Percentiles rank a stretch among this genome's conserved stretches.
phyloP scores from a whole-genome alignment of 2,113 vertebrate species.

The Psilopsiagon aymara region DNA sequence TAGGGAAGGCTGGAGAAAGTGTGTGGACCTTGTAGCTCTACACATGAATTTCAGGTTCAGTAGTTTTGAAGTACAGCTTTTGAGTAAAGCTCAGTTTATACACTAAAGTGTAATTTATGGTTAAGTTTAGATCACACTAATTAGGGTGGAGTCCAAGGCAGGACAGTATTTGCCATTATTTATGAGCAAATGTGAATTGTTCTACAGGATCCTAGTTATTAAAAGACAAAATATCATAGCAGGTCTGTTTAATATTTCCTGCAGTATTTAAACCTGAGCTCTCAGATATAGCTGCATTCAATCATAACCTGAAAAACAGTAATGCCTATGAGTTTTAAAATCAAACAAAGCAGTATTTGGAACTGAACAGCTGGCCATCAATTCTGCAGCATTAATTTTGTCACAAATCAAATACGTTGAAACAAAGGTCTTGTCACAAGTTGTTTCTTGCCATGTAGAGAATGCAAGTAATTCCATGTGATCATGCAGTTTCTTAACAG shows the following conservation, averaged over 20 bases:
- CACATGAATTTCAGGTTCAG: background rate
- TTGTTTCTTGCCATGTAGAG: background rate
- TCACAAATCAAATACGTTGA: background rate
- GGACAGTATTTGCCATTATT: background rate
- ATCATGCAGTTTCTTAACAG: background rate
- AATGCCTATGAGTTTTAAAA: background rate
- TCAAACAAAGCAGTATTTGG: background rate
- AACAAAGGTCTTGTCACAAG: background rate
- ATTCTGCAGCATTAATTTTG: background rate
- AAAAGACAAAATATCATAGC: background rate
- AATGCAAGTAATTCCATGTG: background rate
- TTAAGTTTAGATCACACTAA: background rate
- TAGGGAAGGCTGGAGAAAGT: background rate
- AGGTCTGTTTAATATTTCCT: background rate
- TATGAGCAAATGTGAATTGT: background rate
- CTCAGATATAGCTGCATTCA: background rate
- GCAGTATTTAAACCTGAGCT: background rate
- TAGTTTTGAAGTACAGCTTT: background rate
- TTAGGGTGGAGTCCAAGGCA: background rate
- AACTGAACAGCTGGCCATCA: background rate
- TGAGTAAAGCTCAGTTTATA: background rate
- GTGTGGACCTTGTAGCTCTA: background rate
- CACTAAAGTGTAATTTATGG: background rate
- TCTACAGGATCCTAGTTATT: background rate
- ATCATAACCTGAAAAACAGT: background rate